Conservation (phyloP, 2,888 invertebrate genomes). For the Brachypterus glaber region DNA sequence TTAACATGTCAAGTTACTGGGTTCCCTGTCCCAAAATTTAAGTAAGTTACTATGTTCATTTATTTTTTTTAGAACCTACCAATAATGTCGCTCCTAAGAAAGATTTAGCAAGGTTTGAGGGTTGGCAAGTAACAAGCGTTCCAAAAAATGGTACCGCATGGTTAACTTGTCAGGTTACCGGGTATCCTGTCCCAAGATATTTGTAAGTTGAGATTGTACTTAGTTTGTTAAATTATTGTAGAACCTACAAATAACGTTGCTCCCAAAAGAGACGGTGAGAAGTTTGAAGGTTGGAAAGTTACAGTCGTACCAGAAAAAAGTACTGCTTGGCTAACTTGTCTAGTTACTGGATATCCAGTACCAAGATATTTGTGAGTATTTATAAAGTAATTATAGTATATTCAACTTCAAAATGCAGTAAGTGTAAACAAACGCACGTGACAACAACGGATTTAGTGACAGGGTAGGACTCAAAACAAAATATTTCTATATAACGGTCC, state of each 20-base stretch:
- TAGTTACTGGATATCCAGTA: conserved; percentile 47
- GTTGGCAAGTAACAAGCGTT: conserved; percentile 54
- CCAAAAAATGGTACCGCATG: conserved; percentile 45
- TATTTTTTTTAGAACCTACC: conserved; percentile 45
- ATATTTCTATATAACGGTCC: too few species aligned
- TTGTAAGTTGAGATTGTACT: conserved; percentile 55
- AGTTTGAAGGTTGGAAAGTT: conserved; percentile 51
- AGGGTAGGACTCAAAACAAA: too few species aligned
- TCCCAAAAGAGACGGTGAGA: conserved; percentile 52
- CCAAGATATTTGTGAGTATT: conserved; percentile 47
- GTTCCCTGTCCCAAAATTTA: conserved; percentile 45
- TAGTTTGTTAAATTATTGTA: conserved; percentile 37
- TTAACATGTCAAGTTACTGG: conserved; percentile 52
- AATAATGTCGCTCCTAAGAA: conserved; percentile 55
- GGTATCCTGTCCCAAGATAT: conserved; percentile 59
- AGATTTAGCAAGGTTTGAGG: conserved; percentile 43
- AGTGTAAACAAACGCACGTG: too few species aligned
- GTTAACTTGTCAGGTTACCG: conserved; percentile 60
- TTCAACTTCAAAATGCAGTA: too few species aligned
- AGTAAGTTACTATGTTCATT: conserved; percentile 33
- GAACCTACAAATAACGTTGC: conserved; percentile 55
- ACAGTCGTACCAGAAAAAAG: conserved; percentile 44
- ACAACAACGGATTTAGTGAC: too few species aligned
- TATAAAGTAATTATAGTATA: too few species aligned
- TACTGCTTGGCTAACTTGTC: conserved; percentile 56